phyloP scores from a whole-genome alignment of 1,140 invertebrate genomes.

The Rhopalosiphum padi region DNA sequence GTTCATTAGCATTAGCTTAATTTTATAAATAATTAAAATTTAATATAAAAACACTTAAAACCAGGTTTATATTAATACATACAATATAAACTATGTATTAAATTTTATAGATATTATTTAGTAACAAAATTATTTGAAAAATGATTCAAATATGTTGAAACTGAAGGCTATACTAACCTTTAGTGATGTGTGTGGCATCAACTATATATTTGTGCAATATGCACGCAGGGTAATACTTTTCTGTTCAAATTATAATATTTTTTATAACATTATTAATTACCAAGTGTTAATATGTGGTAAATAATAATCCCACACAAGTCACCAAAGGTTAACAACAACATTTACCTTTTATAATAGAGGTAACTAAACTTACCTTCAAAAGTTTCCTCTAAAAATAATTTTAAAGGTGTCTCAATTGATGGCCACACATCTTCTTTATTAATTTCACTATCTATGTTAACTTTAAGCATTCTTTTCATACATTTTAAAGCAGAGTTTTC shows the following conservation, averaged over 20 bases:
- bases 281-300: too few relatives aligned
- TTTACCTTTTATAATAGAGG: neutral
- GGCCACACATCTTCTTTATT: slow-evolving; percentile 31
- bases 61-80: neutral
- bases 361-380: slow-evolving; percentile 22
- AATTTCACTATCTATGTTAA: neutral
- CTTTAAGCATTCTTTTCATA: neutral
- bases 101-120: neutral
- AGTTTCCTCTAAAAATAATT: slow-evolving; percentile 13
- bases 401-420: neutral
- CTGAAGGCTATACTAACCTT: too few relatives aligned
- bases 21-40: neutral
- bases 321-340: neutral
- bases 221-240: too few relatives aligned
- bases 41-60: neutral
- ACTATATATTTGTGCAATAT: too few relatives aligned
- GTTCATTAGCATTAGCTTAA: neutral
- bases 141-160: too few relatives aligned
- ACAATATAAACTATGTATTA: neutral
- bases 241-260: too few relatives aligned
- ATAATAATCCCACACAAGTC: too few relatives aligned
- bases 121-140: neutral
- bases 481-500: neutral
- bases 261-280: too few relatives aligned
- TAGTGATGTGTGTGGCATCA: too few relatives aligned